Conservation (phyloP, 2,113 vertebrate species). For the Atrichornis clamosus region DNA sequence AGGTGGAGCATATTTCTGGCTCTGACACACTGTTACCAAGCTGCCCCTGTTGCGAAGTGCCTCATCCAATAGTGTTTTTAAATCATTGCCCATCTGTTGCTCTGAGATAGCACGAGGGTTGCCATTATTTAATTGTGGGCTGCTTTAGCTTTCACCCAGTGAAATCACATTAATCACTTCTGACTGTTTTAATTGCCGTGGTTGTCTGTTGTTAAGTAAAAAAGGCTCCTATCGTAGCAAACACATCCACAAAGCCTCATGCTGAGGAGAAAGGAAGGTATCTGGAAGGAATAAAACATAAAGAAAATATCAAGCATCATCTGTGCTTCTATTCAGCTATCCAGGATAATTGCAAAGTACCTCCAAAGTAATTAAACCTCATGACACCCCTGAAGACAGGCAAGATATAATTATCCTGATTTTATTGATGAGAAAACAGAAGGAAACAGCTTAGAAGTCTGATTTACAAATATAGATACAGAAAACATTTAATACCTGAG, state of each 20-base stretch:
- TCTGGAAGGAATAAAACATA: background rate
- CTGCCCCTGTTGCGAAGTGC: background rate
- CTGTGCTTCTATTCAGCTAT: background rate
- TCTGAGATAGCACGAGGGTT: conserved; percentile 28
- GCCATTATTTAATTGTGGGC: conserved; percentile 28
- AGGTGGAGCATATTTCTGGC: background rate
- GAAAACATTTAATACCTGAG: background rate
- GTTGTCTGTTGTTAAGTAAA: conserved; percentile 21
- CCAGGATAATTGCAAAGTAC: background rate
- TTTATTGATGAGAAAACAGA: background rate
- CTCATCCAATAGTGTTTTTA: conserved; percentile 11
- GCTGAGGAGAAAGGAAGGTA: background rate
- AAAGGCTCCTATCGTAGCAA: conserved; percentile 10
- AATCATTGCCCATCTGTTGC: conserved; percentile 43
- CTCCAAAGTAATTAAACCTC: background rate
- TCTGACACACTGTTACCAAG: background rate
- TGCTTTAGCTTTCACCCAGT: conserved; percentile 40
- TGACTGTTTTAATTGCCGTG: conserved; percentile 24
- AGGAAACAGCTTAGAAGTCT: background rate
- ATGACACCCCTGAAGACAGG: background rate
- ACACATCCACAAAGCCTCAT: background rate
- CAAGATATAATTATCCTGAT: background rate
- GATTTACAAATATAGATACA: background rate
- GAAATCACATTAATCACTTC: conserved; percentile 48
- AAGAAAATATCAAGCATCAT: background rate